Conservation (phyloP, 1,140 invertebrate genomes). For the Euwallacea fornicatus region DNA sequence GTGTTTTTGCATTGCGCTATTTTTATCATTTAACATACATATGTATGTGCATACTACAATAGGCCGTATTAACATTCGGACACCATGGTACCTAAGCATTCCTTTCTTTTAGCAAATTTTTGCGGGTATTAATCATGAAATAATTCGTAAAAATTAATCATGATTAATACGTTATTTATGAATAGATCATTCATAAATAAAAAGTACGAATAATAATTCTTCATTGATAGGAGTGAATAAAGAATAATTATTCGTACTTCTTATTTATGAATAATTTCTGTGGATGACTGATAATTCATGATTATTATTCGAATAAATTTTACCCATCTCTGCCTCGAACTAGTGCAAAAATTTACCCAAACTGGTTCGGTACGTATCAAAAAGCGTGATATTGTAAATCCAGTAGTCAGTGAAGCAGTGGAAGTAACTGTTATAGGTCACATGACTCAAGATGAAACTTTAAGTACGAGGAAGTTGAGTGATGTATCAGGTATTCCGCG, state of each 20-base stretch:
- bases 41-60: not conserved
- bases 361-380: too few relatives aligned
- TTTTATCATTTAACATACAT: not conserved
- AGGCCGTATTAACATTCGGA: not conserved
- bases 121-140: not conserved
- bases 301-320: constrained; percentile 8
- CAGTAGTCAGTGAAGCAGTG: too few relatives aligned
- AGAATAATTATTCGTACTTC: too few relatives aligned
- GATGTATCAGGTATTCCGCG: too few relatives aligned
- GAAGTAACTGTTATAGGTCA: too few relatives aligned
- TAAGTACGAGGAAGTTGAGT: too few relatives aligned
- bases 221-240: not conserved
- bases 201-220: not conserved
- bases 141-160: constrained; percentile 3
- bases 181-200: too few relatives aligned
- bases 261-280: not conserved
- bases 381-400: too few relatives aligned
- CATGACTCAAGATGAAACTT: too few relatives aligned
- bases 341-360: too few relatives aligned
- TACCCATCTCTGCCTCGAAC: not conserved
- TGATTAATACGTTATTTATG: not conserved
- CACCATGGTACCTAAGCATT: not conserved
- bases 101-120: not conserved
- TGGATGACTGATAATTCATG: not conserved
- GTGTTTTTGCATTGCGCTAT: not conserved